These are phyloP conservation scores for Benthochromis sp. DNA, from an alignment of 2,113 vertebrate genomes.

Conservation along the genomic window DNA sequence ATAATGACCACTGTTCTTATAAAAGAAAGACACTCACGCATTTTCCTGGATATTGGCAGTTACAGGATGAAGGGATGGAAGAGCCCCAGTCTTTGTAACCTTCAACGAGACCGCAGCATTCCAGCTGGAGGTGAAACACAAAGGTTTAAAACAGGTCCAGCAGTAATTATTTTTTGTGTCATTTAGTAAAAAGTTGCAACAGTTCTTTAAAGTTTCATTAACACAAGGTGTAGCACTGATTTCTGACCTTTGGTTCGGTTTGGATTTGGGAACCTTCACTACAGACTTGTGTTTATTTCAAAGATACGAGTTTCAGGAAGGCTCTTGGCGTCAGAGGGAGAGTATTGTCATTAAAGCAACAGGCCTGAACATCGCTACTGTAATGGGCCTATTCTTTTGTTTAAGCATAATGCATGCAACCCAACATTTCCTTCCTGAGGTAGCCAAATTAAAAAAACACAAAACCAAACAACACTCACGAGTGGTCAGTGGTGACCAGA, in stretches of 20 bases:
- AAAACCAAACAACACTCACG: background rate
- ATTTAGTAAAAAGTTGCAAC: background rate
- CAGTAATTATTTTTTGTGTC: background rate
- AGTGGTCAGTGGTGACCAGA: background rate
- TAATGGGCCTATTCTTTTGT: background rate
- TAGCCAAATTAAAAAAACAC: background rate
- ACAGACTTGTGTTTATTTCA: background rate
- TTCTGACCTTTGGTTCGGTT: accelerated
- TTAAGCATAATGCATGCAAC: background rate
- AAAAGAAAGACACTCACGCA: conserved; percentile 40
- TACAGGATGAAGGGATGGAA: conserved; percentile 56
- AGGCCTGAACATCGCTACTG: background rate
- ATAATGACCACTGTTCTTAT: background rate
- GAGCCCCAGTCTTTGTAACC: conserved; percentile 67
- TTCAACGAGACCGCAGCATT: conserved; percentile 63
- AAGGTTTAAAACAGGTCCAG: background rate
- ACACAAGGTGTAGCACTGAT: background rate
- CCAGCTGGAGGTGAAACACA: conserved; percentile 33
- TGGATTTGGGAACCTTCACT: background rate
- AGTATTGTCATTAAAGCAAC: accelerated
- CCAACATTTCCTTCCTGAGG: background rate
- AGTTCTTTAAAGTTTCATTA: background rate
- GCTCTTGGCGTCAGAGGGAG: background rate
- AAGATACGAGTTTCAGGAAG: background rate
- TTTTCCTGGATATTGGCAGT: conserved; percentile 64